phyloP scores from a whole-genome alignment of 2,113 vertebrate genomes.

The Anolis carolinensis region DNA sequence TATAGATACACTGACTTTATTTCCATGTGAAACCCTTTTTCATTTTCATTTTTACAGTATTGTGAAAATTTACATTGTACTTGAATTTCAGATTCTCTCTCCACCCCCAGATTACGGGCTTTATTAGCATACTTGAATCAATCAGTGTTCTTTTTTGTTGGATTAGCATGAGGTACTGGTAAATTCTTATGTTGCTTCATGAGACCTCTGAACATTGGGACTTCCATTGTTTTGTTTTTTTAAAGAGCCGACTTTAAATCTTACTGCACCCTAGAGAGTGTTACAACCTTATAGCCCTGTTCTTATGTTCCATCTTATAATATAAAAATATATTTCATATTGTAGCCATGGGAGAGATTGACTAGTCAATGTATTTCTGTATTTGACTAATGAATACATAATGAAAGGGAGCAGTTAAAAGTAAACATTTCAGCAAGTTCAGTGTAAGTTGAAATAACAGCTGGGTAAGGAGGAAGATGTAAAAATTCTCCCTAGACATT shows the following conservation, averaged over 20 bases:
- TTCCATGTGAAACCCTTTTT: not conserved
- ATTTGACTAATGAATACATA: slow-evolving; percentile 34
- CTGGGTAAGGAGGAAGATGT: not conserved
- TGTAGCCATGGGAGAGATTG: slow-evolving; percentile 29
- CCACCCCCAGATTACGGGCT: not conserved
- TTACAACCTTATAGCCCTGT: slow-evolving; percentile 16
- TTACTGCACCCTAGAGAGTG: not conserved
- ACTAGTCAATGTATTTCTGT: slow-evolving; percentile 8
- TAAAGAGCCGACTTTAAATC: slow-evolving; percentile 14
- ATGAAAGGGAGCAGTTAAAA: slow-evolving; percentile 31
- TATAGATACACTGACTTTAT: not conserved
- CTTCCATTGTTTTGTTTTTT: not conserved
- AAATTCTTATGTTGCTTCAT: slow-evolving; percentile 24
- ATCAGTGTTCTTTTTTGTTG: not conserved
- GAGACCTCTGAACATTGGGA: slow-evolving; percentile 23
- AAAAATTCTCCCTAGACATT: not conserved
- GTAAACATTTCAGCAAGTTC: slow-evolving; percentile 18
- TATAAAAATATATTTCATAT: slow-evolving; percentile 24
- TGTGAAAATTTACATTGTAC: not conserved
- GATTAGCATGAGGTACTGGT: not conserved
- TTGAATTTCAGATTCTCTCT: not conserved
- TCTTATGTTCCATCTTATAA: not conserved
- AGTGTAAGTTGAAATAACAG: slow-evolving; percentile 22
- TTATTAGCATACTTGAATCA: not conserved
- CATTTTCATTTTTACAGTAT: not conserved